Evolutionary conservation across 2,888 invertebrate species (phyloP).

Genomic region (Teleogryllus oceanicus): DNA sequence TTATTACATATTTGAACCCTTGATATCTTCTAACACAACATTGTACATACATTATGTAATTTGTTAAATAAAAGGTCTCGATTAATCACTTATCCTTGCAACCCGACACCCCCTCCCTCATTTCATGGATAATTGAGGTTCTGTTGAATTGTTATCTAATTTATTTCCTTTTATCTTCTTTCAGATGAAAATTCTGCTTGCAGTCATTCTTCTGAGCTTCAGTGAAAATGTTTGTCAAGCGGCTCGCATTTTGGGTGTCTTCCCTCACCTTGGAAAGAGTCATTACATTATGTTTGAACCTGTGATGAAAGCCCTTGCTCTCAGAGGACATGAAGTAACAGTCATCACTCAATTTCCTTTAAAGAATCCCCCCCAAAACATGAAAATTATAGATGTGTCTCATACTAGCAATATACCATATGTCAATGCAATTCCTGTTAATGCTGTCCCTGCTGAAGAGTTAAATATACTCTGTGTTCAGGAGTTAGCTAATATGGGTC

Average conservation of each 20-base stretch:
- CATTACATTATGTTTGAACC: conserved; percentile 18
- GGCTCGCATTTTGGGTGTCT: conserved; percentile 6
- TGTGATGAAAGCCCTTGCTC: not conserved
- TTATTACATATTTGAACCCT: too few species aligned
- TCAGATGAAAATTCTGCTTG: conserved; percentile 1
- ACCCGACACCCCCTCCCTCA: too few species aligned
- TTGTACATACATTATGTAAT: too few species aligned
- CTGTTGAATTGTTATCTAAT: too few species aligned
- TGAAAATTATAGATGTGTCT: not conserved
- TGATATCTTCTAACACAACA: too few species aligned
- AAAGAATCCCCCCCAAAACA: not conserved
- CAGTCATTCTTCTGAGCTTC: not conserved
- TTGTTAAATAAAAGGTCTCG: too few species aligned
- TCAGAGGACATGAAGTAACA: not conserved
- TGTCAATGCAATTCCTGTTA: conserved; percentile 23
- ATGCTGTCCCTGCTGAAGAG: not conserved
- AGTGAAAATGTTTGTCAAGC: not conserved
- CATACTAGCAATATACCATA: not conserved
- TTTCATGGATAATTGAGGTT: too few species aligned
- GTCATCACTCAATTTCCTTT: not conserved
- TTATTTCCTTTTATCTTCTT: not conserved
- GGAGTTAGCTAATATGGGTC: not conserved
- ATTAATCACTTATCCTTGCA: too few species aligned
- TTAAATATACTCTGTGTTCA: not conserved
- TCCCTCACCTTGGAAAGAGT: conserved; percentile 20